Evolutionary conservation across 2,797 vertebrate species (phyloP).

Genomic region (Prunella strophiata): DNA sequence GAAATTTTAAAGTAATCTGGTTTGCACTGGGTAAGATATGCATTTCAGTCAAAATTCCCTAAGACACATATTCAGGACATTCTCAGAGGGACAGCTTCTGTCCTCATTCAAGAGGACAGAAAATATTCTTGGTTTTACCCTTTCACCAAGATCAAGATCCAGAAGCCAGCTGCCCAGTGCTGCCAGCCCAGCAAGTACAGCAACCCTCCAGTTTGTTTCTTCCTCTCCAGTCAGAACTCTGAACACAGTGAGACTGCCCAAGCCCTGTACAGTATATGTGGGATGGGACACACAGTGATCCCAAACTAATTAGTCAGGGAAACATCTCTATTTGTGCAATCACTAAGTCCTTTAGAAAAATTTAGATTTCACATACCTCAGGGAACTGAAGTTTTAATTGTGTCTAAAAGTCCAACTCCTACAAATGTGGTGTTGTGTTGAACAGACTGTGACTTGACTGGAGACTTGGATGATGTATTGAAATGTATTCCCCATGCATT

Average conservation of each 20-base stretch:
- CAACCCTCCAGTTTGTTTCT: neutral
- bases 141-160: neutral
- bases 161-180: neutral
- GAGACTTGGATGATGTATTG: conserved; percentile 26
- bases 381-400: conserved; percentile 31
- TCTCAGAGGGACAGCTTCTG: neutral
- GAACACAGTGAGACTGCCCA: neutral
- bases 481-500: conserved; percentile 41
- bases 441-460: neutral
- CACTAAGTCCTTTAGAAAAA: neutral
- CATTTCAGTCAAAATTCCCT: neutral
- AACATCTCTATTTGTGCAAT: neutral
- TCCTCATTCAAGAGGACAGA: neutral
- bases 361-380: neutral
- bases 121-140: neutral
- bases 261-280: neutral
- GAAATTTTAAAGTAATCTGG: neutral
- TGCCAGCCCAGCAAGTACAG: neutral
- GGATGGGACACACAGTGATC: neutral
- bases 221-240: neutral
- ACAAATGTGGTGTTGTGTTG: neutral
- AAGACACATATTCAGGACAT: neutral
- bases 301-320: neutral
- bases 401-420: neutral
- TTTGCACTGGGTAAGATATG: neutral